Conservation (phyloP, 1,140 invertebrate species). For the Mizuhopecten yessoensis region DNA sequence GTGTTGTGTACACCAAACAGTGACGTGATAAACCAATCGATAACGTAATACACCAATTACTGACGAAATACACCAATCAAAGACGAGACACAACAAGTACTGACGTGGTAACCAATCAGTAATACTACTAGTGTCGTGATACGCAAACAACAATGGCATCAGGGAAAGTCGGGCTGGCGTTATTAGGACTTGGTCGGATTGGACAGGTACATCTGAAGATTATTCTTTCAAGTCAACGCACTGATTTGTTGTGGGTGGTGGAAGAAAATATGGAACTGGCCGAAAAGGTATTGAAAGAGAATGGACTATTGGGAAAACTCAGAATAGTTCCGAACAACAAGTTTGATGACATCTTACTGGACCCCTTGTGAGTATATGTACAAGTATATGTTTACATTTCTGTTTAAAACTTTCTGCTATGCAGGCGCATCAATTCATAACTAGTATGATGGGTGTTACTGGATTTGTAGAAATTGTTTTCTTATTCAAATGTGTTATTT, state of each 20-base stretch:
- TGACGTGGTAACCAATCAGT: too few species aligned
- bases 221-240: neutral
- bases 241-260: neutral
- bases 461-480: too few species aligned
- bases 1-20: too few species aligned
- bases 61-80: too few species aligned
- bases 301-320: neutral
- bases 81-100: too few species aligned
- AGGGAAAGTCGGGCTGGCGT: neutral
- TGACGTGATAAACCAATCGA: too few species aligned
- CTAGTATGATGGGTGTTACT: too few species aligned
- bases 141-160: neutral
- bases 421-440: too few species aligned
- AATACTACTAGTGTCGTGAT: too few species aligned
- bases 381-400: neutral
- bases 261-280: neutral
- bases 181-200: neutral
- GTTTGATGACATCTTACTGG: neutral
- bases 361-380: neutral
- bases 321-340: neutral
- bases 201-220: neutral
- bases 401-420: too few species aligned
- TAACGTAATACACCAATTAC: too few species aligned
- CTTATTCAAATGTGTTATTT: too few species aligned
- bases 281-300: neutral